Percentiles rank a stretch among this genome's conserved stretches.
Conservation (phyloP, 2,888 invertebrate genomes). For the Nomada goodeniana region DNA sequence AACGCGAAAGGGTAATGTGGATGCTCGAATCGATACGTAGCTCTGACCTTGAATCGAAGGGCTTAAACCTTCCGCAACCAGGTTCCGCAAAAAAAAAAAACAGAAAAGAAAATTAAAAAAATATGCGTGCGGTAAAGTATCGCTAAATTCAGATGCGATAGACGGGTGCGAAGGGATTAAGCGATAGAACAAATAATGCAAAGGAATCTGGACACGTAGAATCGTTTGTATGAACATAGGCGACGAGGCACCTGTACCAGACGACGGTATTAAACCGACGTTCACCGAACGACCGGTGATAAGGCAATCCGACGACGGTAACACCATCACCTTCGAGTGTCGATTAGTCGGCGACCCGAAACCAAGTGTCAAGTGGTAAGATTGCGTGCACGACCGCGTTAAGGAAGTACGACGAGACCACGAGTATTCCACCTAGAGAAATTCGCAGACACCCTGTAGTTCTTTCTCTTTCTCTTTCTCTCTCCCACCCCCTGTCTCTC, state of each 20-base stretch:
- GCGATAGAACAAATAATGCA: conserved; percentile 28
- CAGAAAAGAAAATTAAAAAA: too few relatives aligned
- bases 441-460: neutral
- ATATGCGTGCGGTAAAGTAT: neutral
- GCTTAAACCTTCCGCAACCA: conserved; percentile 58
- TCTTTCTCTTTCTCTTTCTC: neutral
- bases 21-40: conserved; percentile 68
- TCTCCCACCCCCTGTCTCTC: neutral
- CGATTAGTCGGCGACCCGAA: conserved; percentile 98
- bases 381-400: conserved; percentile 63
- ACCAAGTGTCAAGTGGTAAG: conserved; percentile 97
- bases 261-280: conserved; percentile 97
- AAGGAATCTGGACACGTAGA: conserved; percentile 44
- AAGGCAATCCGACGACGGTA: conserved; percentile 98
- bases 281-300: conserved; percentile 99
- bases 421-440: neutral
- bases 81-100: neutral
- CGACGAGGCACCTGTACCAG: conserved; percentile 97
- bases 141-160: neutral
- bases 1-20: neutral
- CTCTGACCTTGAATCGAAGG: conserved; percentile 69
- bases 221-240: conserved; percentile 86
- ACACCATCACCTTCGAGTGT: conserved; percentile 98
- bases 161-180: conserved; percentile 52
- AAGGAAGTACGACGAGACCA: conserved; percentile 55